These are phyloP conservation scores for Rhadinocentrus ornatus DNA, from an alignment of 2,797 vertebrate genomes.

Conservation along the genomic window DNA sequence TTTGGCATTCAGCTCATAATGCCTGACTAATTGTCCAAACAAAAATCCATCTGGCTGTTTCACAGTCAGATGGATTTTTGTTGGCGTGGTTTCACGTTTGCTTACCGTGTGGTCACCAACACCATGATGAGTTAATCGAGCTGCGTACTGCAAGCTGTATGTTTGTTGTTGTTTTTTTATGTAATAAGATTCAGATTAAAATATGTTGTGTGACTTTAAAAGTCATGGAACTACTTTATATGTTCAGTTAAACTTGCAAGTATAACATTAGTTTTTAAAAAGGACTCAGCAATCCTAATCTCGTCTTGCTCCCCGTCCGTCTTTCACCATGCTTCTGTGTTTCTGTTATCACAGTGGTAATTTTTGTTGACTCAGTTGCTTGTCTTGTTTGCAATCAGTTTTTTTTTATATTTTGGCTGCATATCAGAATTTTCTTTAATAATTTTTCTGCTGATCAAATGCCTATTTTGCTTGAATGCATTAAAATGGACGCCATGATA, in stretches of 20 bases:
- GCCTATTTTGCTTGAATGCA: neutral
- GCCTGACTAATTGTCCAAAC: neutral
- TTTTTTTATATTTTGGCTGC: neutral
- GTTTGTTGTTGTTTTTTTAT: neutral
- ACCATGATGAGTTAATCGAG: neutral
- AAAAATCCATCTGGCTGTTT: neutral
- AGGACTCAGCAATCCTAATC: neutral
- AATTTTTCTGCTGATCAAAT: neutral
- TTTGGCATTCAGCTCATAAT: neutral
- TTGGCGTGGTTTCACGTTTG: neutral
- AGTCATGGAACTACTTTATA: too few species aligned
- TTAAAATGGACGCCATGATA: neutral
- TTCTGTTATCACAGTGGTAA: neutral
- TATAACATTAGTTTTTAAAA: too few species aligned
- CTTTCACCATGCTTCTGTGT: neutral
- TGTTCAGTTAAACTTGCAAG: neutral
- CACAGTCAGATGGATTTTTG: neutral
- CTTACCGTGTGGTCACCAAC: neutral
- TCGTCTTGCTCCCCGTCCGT: neutral
- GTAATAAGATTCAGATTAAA: neutral
- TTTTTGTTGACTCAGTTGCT: neutral
- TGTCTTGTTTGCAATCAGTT: neutral
- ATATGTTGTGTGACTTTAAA: too few species aligned
- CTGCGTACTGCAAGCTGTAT: neutral
- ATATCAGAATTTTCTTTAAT: conserved; percentile 3